phyloP scores from a whole-genome alignment of 2,888 invertebrate species.

The Scaptomyza parva region DNA sequence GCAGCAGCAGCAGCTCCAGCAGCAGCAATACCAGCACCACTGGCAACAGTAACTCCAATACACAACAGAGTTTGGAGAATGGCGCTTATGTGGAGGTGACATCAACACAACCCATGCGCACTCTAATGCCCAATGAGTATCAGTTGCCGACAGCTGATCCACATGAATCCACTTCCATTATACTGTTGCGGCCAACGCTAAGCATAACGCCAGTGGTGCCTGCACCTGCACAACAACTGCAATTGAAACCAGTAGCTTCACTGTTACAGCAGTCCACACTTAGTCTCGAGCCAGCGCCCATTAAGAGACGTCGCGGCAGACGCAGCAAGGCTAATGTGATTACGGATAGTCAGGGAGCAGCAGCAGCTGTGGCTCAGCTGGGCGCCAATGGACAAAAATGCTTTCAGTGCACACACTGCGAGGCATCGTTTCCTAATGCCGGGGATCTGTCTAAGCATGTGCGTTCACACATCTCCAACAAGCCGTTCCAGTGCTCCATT shows the following conservation, averaged over 20 bases:
- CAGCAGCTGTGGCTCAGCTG: conserved; percentile 60
- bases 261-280: conserved; percentile 22
- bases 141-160: conserved; percentile 72
- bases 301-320: conserved; percentile 77
- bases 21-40: conserved; percentile 30
- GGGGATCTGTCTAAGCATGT: conserved; percentile 85
- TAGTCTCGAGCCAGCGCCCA: conserved; percentile 40
- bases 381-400: conserved; percentile 74
- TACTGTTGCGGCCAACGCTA: conserved; percentile 68
- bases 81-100: conserved; percentile 57
- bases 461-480: conserved; percentile 84
- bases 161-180: conserved; percentile 80
- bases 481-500: conserved; percentile 84
- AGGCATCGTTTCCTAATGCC: conserved; percentile 84
- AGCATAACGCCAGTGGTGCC: conserved; percentile 43
- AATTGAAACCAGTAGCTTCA: not conserved
- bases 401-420: conserved; percentile 84
- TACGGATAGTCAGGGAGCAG: conserved; percentile 30
- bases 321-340: conserved; percentile 63
- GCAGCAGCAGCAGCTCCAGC: conserved; percentile 40
- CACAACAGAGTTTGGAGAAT: conserved; percentile 60
- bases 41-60: conserved; percentile 58
- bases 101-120: conserved; percentile 50
- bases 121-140: conserved; percentile 59
- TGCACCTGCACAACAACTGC: conserved; percentile 1